Conservation (phyloP, 2,113 vertebrate genomes). For the Petromus typicus region DNA sequence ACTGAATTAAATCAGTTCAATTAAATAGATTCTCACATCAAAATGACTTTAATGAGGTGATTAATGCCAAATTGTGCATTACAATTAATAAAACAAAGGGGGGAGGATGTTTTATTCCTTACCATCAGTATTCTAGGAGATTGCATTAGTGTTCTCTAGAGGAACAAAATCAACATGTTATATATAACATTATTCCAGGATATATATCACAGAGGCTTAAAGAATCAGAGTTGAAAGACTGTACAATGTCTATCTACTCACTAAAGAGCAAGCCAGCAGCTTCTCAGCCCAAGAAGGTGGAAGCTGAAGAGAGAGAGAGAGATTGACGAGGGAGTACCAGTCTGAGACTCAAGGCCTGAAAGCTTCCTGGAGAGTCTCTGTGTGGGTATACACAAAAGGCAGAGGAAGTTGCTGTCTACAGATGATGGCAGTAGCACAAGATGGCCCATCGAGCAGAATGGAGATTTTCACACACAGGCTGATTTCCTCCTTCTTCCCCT, state of each 20-base stretch:
- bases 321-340: neutral
- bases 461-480: neutral
- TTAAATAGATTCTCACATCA: neutral
- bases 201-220: neutral
- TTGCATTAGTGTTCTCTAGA: neutral
- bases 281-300: neutral
- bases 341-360: neutral
- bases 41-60: neutral
- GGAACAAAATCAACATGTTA: neutral
- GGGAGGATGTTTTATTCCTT: neutral
- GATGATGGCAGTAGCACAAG: neutral
- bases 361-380: neutral
- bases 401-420: neutral
- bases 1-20: neutral
- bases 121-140: neutral
- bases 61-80: neutral
- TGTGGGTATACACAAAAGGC: neutral
- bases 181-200: neutral
- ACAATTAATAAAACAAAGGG: neutral
- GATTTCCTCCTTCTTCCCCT: neutral
- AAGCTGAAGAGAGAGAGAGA: neutral
- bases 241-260: neutral
- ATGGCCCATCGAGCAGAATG: neutral
- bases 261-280: neutral
- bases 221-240: neutral